A percentile compares a stretch with the other conserved stretches of the same genome.
Evolutionary conservation across 2,797 vertebrate species (phyloP).

Genomic region (Acipenser oxyrinchus): DNA sequence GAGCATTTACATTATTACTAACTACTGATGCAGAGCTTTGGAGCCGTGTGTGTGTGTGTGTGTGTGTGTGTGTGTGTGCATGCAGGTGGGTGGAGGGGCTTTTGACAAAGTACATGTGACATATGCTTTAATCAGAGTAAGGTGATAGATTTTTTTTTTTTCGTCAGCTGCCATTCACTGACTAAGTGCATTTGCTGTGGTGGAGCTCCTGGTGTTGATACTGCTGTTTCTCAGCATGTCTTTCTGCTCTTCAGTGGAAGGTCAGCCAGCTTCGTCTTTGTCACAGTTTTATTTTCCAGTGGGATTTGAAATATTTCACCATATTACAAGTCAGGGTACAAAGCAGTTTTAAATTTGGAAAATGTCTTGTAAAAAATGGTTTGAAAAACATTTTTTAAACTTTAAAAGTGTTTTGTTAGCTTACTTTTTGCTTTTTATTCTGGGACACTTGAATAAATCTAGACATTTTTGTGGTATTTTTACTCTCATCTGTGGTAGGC

Average conservation of each 20-base stretch:
- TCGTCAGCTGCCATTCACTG: conserved; percentile 43
- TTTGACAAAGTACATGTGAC: not conserved
- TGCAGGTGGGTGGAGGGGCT: too few relatives aligned
- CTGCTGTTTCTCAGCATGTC: conserved; percentile 50
- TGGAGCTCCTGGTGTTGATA: conserved; percentile 39
- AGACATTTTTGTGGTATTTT: not conserved
- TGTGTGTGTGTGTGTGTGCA: too few relatives aligned
- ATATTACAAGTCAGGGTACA: not conserved
- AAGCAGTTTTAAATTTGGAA: not conserved
- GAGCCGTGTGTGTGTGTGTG: too few relatives aligned
- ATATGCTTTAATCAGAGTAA: not conserved
- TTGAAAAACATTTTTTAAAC: conserved; percentile 1
- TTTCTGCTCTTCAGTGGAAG: conserved; percentile 44
- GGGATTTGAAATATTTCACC: not conserved
- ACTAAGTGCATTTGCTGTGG: conserved; percentile 20
- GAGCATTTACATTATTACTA: too few relatives aligned
- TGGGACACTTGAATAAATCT: not conserved
- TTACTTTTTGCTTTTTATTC: too few relatives aligned
- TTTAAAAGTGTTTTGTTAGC: too few relatives aligned
- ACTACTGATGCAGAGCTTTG: too few relatives aligned
- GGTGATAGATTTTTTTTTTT: conserved; percentile 29
- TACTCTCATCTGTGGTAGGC: not conserved
- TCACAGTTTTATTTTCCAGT: conserved; percentile 45
- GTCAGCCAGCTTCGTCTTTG: conserved; percentile 61
- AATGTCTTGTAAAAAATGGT: not conserved